phyloP scores from a whole-genome alignment of 2,113 vertebrate species.

The Bufo bufo region DNA sequence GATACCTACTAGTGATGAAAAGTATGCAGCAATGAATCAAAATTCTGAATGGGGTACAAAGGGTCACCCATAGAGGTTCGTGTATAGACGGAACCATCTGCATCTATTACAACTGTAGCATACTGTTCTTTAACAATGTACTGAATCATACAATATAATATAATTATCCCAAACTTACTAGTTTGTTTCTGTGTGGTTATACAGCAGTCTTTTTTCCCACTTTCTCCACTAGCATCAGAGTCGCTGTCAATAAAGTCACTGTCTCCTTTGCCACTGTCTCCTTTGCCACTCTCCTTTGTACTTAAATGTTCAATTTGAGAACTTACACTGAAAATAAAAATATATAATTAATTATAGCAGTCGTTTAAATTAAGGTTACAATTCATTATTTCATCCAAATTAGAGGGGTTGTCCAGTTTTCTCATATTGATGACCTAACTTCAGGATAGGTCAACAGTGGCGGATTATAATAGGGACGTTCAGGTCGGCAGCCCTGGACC shows the following conservation, averaged over 20 bases:
- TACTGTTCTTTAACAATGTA: not conserved
- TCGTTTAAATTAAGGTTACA: not conserved
- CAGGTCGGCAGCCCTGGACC: no score
- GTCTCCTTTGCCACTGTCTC: constrained; percentile 78
- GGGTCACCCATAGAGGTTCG: not conserved
- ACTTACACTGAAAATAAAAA: constrained; percentile 63
- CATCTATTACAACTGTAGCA: not conserved
- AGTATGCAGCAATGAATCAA: no score
- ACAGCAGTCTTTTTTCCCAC: constrained; percentile 67
- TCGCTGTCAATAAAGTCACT: constrained; percentile 78
- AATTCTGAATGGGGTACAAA: not conserved
- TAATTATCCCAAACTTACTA: constrained; percentile 64
- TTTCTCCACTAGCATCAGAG: constrained; percentile 70
- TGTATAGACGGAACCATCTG: not conserved
- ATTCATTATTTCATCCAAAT: not conserved
- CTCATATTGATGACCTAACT: no score
- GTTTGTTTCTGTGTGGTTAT: constrained; percentile 67
- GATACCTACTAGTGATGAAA: no score
- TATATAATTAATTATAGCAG: not conserved
- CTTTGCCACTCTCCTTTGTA: constrained; percentile 79
- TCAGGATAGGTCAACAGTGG: no score
- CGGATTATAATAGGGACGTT: no score
- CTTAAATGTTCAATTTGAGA: constrained; percentile 75
- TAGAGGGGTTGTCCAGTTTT: no score
- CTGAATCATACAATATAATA: not conserved